Base-by-base conservation (phyloP, 2,113 vertebrate genomes). In the Nyctereutes procyonoides region DNA sequence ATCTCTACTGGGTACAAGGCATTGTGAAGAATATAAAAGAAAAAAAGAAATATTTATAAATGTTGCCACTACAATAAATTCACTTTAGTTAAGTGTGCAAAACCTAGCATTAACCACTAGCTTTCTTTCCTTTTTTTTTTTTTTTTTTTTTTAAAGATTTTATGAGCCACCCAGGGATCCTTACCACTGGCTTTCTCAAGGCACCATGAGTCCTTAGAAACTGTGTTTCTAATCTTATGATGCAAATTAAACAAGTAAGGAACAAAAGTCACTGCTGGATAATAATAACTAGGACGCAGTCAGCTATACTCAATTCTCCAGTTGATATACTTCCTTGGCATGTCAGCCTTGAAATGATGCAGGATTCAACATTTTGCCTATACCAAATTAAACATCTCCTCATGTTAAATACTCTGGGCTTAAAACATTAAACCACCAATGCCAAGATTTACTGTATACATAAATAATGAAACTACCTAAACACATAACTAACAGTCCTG, bases 11-110 rank as follows among this genome's bases (percentile, higher is more conserved):
- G 12, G 53, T 10, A 87, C 12, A 88, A 73, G 82, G 51, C 12
- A 96, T 8, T 74, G 32, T 56, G 28, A 88, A 85, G 56, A 92
- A 91, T 30, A 94, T 11, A 73, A 65, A 60, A 92, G 11, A 96
- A 88, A 88, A 88, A 67, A 88, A 38, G 14, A 24, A 83, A 43
- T 32, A 60, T 51, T 92, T 8, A 69, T 86, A 60, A 93, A 58
- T 53, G 90, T 63, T 93, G 48, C 79, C 77, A 65, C 20, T 73
- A 74, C 91, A 97, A 88, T 80, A 74, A 86, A 80, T 26, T 96
- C 58, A 80, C 38, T 89, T 92, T 19, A 81, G 56, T 63, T 86
- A 73, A 76, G 84, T 80, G 51, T 81, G 38, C 62, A 91, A 88
- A 96, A 79, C 8, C 17, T 56, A 92, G 51, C 35, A 86, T 80